phyloP scores from a whole-genome alignment of 1,140 invertebrate species.

The Thrips palmi region DNA sequence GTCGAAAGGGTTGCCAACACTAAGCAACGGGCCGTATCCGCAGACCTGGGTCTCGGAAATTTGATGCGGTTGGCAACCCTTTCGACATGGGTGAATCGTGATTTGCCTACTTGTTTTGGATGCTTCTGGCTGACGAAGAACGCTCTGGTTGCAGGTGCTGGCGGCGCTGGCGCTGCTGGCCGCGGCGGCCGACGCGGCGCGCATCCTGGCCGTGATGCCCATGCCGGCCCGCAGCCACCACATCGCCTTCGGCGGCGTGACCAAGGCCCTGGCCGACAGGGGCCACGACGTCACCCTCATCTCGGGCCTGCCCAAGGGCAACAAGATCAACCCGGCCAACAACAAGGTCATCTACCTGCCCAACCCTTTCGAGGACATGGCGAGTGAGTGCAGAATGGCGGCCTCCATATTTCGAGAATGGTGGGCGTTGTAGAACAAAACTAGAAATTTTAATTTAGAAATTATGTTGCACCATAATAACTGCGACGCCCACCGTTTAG shows the following conservation, averaged over 20 bases:
- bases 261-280: conserved; percentile 15
- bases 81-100: too few relatives aligned
- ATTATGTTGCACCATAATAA: conserved; percentile 26
- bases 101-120: too few relatives aligned
- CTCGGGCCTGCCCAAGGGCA: conserved; percentile 10
- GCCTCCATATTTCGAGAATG: conserved; percentile 20
- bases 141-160: too few relatives aligned
- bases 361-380: conserved; percentile 3
- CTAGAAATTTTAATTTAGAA: too few relatives aligned
- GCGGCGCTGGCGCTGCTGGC: too few relatives aligned
- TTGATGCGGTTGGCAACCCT: too few relatives aligned
- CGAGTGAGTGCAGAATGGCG: conserved; percentile 8
- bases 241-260: conserved; percentile 7
- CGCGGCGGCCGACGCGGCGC: too few relatives aligned
- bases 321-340: too few relatives aligned
- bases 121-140: too few relatives aligned
- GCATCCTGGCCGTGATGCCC: conserved; percentile 14
- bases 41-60: too few relatives aligned
- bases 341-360: conserved; percentile 13
- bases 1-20: too few relatives aligned
- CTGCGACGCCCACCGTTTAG: conserved; percentile 14
- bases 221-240: conserved; percentile 14
- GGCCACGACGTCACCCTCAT: conserved; percentile 19
- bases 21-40: too few relatives aligned
- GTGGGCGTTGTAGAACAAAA: conserved; percentile 25